phyloP scores from a whole-genome alignment of 2,113 vertebrate species.

The Ophthalmolycus amberensis region DNA sequence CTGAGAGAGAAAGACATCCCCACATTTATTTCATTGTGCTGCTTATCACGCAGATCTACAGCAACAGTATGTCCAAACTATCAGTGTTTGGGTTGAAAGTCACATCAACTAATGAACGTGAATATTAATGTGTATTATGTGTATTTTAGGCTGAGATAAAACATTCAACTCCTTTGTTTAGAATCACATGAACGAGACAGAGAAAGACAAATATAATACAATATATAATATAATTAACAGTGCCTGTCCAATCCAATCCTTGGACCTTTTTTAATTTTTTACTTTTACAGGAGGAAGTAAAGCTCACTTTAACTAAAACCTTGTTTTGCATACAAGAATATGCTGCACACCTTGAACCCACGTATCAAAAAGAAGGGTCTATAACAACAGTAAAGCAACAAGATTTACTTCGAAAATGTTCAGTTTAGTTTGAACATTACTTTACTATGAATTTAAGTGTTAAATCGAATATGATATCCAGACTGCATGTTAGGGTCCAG shows the following conservation, averaged over 20 bases:
- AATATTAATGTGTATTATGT: not conserved
- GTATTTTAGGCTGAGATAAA: not conserved
- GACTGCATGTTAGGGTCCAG: not conserved
- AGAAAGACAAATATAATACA: not conserved
- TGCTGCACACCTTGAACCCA: not conserved
- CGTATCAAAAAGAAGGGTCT: not conserved
- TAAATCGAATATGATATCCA: not conserved
- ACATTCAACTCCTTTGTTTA: not conserved
- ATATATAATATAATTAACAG: not conserved
- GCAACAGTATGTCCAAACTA: not conserved
- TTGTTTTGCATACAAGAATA: not conserved
- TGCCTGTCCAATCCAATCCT: not conserved
- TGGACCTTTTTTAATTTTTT: not conserved
- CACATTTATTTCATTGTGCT: not conserved
- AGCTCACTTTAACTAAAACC: not conserved
- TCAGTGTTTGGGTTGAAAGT: not conserved
- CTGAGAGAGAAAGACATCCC: slow-evolving; percentile 73
- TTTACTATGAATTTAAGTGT: not conserved
- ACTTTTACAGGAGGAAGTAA: not conserved
- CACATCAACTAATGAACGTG: not conserved
- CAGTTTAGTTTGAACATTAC: not conserved
- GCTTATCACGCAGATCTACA: slow-evolving; percentile 18
- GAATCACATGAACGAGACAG: not conserved
- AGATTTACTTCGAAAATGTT: not conserved
- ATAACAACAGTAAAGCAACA: not conserved